Evolutionary conservation across 1,140 invertebrate genomes (phyloP).

Genomic region (Cotesia chilonis): DNA sequence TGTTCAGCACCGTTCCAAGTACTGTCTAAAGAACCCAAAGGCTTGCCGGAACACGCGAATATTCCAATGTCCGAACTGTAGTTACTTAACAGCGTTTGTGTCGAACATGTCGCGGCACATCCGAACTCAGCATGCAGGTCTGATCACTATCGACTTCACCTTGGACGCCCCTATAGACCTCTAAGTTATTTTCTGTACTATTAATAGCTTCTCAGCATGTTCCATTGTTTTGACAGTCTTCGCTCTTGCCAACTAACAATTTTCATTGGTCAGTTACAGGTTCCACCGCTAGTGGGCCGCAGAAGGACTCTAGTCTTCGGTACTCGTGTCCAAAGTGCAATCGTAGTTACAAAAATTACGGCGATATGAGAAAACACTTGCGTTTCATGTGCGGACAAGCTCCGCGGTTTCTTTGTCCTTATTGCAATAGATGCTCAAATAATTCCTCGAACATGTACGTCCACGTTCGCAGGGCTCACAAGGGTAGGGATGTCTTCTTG

Average conservation of each 20-base stretch:
- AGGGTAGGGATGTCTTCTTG: conserved; percentile 33
- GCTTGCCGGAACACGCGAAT: not conserved
- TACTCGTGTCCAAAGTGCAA: conserved; percentile 60
- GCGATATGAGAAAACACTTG: conserved; percentile 69
- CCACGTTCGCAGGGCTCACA: conserved; percentile 47
- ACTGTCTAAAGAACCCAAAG: conserved; percentile 27
- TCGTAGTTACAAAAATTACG: conserved; percentile 58
- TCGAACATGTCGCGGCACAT: conserved; percentile 9
- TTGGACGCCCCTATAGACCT: not conserved
- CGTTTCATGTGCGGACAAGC: conserved; percentile 85
- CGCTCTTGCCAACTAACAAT: too few relatives aligned
- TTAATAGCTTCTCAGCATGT: too few relatives aligned
- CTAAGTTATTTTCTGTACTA: not conserved
- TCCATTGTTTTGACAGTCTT: too few relatives aligned
- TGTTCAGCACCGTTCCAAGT: conserved; percentile 5
- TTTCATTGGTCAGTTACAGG: too few relatives aligned
- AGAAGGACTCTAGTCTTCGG: too few relatives aligned
- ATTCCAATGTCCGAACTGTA: conserved; percentile 3
- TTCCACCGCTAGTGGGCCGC: too few relatives aligned
- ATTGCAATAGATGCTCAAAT: conserved; percentile 67
- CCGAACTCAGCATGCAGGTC: not conserved
- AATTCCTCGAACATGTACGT: conserved; percentile 52
- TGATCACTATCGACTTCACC: not conserved
- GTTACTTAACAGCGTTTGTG: conserved; percentile 3
- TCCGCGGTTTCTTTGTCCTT: conserved; percentile 78